Conservation (phyloP, 2,888 invertebrate species). For the Timema cristinae region DNA sequence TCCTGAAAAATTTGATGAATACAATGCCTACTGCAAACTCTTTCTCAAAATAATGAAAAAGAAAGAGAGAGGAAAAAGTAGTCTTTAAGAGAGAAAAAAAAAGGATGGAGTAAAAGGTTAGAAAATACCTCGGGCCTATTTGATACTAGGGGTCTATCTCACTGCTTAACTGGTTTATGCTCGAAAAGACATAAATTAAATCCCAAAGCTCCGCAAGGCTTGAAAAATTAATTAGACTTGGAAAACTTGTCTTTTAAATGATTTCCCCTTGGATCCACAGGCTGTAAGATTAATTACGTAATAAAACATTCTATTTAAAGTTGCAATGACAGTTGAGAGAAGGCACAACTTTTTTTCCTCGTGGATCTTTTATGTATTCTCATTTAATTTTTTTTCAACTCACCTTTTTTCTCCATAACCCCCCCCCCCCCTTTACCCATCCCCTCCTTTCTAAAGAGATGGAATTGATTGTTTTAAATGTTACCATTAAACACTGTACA, state of each 20-base stretch:
- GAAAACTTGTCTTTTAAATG: slow-evolving; percentile 32
- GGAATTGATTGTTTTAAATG: slow-evolving; percentile 8
- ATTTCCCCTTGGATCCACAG: slow-evolving; percentile 28
- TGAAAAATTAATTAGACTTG: slow-evolving; percentile 31
- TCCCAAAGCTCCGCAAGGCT: slow-evolving; percentile 29
- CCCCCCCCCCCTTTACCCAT: not conserved
- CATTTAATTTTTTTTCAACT: not conserved
- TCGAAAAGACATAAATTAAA: slow-evolving; percentile 31
- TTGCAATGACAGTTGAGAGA: slow-evolving; percentile 30
- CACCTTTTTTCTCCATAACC: not conserved
- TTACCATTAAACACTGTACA: slow-evolving; percentile 2
- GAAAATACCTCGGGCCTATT: not conserved
- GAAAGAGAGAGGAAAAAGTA: slow-evolving; percentile 4
- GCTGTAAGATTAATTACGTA: slow-evolving; percentile 31
- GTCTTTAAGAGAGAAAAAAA: not conserved
- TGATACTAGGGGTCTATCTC: slow-evolving; percentile 11
- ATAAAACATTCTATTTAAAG: slow-evolving; percentile 32
- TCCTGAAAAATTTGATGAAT: too few species aligned
- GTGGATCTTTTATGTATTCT: slow-evolving; percentile 13
- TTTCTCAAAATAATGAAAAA: slow-evolving; percentile 13
- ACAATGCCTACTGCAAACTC: not conserved
- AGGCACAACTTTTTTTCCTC: not conserved
- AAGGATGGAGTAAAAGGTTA: not conserved
- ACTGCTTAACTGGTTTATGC: slow-evolving; percentile 24
- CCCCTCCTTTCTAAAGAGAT: not conserved